Base-by-base conservation (phyloP, 2,113 vertebrate genomes). In the Catagonus wagneri region DNA sequence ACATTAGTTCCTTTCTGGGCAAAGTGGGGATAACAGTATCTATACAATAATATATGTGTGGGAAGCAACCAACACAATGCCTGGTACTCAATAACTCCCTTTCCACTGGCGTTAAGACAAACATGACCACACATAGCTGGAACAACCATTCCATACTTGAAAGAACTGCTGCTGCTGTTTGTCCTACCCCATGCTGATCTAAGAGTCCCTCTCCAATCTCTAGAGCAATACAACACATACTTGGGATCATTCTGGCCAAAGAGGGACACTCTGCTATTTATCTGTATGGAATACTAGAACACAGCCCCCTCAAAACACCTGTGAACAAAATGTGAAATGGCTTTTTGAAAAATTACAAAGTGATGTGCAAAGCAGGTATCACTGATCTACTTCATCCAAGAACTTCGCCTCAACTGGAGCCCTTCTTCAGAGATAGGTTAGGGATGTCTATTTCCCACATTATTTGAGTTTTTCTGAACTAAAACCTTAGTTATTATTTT, bases 311-410 rank as follows among this genome's bases (percentile, higher is more conserved):
- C 29, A 85, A 90, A 93, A 78, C 8, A 80, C 1, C 27, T 52
- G 7, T 90, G 63, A 61, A 86, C 34, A 88, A 78, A 89, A 89
- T 81, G 2, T 74, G 78, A 91, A 95, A 44, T 89, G 6, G n/a
- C 50, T 83, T 91, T 66, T 7, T 10, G 10, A 83, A 90, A 89
- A 58, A 27, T 63, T 63, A 80, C 16, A 58, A 88, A 75, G 23
- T 32, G 29, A 75, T 50, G 0, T n/a, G 1, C 17, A 71, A 76
- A 75, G 71, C 39, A 88, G 52, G 39, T 23, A 61, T 71, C 29
- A 44, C 29, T 61, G 23, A 69, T 7, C 44, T 78, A 39, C 36
- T 83, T 63, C 17, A 29, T 19, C 72, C 15, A 23, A 32, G 39
- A 68, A 17, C 25, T 75, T 93, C 50, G 19, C 25, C 22, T 44